Evolutionary conservation across 2,113 vertebrate genomes (phyloP).

Genomic region (Myxocyprinus asiaticus): DNA sequence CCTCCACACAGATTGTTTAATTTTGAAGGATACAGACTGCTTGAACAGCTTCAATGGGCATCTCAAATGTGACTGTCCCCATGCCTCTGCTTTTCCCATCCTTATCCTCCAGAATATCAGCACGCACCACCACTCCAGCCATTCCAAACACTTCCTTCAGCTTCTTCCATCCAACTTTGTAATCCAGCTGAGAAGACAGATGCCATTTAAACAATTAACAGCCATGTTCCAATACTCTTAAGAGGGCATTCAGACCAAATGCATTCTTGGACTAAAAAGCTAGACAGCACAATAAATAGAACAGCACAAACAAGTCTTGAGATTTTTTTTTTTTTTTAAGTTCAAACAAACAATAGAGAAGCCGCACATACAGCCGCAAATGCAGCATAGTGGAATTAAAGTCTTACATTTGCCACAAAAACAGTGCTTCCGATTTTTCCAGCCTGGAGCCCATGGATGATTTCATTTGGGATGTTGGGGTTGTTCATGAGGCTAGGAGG

Average conservation of each 20-base stretch:
- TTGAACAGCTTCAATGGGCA: slow-evolving; percentile 95
- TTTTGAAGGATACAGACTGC: slow-evolving; percentile 94
- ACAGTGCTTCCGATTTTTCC: slow-evolving; percentile 93
- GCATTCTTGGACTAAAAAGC: too few relatives aligned
- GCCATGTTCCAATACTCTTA: too few relatives aligned
- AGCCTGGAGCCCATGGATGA: slow-evolving; percentile 94
- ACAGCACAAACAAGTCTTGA: too few relatives aligned
- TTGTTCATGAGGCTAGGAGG: slow-evolving; percentile 95
- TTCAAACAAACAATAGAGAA: too few relatives aligned
- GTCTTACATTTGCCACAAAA: slow-evolving; percentile 94
- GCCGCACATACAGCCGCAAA: too few relatives aligned
- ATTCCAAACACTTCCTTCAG: slow-evolving; percentile 97
- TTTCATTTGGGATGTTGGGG: slow-evolving; percentile 94
- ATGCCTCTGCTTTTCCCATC: slow-evolving; percentile 97
- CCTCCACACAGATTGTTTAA: neutral
- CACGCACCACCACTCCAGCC: slow-evolving; percentile 89
- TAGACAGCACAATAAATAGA: too few relatives aligned
- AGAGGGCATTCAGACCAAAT: too few relatives aligned
- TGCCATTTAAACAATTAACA: too few relatives aligned
- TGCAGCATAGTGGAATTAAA: neutral
- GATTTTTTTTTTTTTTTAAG: too few relatives aligned
- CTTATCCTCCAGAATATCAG: slow-evolving; percentile 95
- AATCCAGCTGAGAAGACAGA: slow-evolving; percentile 82
- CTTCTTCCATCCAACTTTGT: slow-evolving; percentile 99
- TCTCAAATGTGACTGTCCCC: slow-evolving; percentile 94